Evolutionary conservation across 2,888 invertebrate genomes (phyloP).

Genomic region (Amorpha juglandis): DNA sequence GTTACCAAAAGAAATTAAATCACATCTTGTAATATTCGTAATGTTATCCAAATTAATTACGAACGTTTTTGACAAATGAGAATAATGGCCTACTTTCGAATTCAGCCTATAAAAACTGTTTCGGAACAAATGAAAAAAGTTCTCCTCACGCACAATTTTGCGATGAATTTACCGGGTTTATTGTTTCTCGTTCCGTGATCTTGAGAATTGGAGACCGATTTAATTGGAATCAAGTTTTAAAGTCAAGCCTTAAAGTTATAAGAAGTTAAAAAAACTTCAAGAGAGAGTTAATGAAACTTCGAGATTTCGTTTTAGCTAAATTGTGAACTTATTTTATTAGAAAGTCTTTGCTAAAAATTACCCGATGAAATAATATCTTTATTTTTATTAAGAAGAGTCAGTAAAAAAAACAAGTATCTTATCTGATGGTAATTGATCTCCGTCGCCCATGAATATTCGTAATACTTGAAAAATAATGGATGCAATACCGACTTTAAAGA

Average conservation of each 20-base stretch:
- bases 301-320: not conserved
- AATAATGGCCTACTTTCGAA: conserved; percentile 2
- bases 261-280: conserved; percentile 4
- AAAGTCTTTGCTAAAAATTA: not conserved
- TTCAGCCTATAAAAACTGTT: not conserved
- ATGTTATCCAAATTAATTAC: not conserved
- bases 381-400: no score
- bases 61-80: not conserved
- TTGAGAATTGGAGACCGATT: not conserved
- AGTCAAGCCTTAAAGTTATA: not conserved
- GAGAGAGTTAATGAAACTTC: no score
- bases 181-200: conserved; percentile 15
- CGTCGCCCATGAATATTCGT: no score
- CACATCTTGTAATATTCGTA: not conserved
- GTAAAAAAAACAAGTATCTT: no score
- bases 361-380: not conserved
- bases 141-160: not conserved
- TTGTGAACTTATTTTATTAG: not conserved
- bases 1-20: no score
- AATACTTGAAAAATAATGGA: no score
- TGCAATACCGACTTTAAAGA: no score
- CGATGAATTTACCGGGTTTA: not conserved
- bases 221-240: conserved; percentile 1
- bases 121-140: conserved; percentile 16
- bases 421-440: no score